phyloP scores from a whole-genome alignment of 2,888 invertebrate genomes.

The Diplolepis rosae region DNA sequence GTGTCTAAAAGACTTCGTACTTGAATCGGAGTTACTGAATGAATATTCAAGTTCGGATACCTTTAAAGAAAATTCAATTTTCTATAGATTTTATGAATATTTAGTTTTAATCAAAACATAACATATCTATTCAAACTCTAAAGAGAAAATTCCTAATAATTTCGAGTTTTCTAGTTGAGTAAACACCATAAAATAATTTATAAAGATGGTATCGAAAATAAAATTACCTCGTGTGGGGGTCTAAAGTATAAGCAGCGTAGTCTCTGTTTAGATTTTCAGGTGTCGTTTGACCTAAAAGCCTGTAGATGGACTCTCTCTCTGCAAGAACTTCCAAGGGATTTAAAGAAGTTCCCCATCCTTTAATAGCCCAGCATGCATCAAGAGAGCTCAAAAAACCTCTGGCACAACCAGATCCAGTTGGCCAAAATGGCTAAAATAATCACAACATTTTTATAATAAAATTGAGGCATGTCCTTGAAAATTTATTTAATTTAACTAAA shows the following conservation, averaged over 20 bases:
- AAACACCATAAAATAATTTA: too few relatives aligned
- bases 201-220: background rate
- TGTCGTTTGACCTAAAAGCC: conserved; percentile 91
- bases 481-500: background rate
- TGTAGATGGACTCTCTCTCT: conserved; percentile 95
- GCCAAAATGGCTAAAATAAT: conserved; percentile 91
- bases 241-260: conserved; percentile 88
- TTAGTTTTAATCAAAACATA: background rate
- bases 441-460: conserved; percentile 6
- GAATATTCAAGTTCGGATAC: conserved; percentile 87
- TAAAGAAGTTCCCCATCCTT: conserved; percentile 83
- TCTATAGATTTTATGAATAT: background rate
- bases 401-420: conserved; percentile 98
- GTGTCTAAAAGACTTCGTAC: conserved; percentile 83
- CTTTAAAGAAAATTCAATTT: conserved; percentile 49
- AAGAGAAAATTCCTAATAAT: background rate
- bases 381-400: conserved; percentile 96
- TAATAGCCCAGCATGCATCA: conserved; percentile 97
- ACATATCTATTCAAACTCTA: too few relatives aligned
- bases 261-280: conserved; percentile 96
- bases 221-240: conserved; percentile 83
- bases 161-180: too few relatives aligned
- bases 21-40: conserved; percentile 85
- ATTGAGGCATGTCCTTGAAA: too few relatives aligned
- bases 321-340: conserved; percentile 91